These are phyloP conservation scores for Trichacis sp. DNA, from an alignment of 2,888 invertebrate species.

Conservation along the genomic window DNA sequence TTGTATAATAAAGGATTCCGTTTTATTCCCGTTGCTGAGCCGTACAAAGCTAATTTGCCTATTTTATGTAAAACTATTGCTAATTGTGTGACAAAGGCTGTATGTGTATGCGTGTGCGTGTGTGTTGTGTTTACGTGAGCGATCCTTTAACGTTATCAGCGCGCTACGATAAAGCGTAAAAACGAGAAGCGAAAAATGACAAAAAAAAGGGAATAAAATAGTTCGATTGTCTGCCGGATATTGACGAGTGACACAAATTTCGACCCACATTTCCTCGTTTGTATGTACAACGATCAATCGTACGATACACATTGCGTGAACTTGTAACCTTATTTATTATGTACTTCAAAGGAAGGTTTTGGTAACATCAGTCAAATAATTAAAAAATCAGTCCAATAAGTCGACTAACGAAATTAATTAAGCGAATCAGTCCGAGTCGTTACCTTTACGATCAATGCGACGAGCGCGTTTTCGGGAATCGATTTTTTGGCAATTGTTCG, in stretches of 20 bases:
- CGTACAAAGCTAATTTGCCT: slow-evolving; percentile 47
- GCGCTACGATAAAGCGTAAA: slow-evolving; percentile 49
- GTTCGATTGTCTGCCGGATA: slow-evolving; percentile 31
- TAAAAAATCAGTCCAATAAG: slow-evolving; percentile 57
- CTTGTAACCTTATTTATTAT: slow-evolving; percentile 63
- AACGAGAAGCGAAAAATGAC: slow-evolving; percentile 48
- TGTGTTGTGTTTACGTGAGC: slow-evolving; percentile 20
- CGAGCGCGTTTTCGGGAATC: slow-evolving; percentile 12
- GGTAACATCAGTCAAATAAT: slow-evolving; percentile 69
- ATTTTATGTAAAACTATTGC: slow-evolving; percentile 50
- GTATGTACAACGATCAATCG: slow-evolving; percentile 29
- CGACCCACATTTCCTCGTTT: slow-evolving; percentile 31
- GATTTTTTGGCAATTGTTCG: no score
- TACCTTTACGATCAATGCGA: slow-evolving; percentile 40
- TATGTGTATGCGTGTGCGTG: slow-evolving; percentile 37
- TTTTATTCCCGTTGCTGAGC: slow-evolving; percentile 45
- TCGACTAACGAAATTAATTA: slow-evolving; percentile 53
- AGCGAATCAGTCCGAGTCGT: slow-evolving; percentile 66
- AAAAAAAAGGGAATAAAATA: slow-evolving; percentile 18
- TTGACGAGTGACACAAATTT: slow-evolving; percentile 39
- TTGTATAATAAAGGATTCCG: slow-evolving; percentile 49
- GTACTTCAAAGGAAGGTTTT: slow-evolving; percentile 67
- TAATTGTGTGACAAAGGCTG: slow-evolving; percentile 48
- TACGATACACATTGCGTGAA: slow-evolving; percentile 40
- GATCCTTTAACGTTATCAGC: slow-evolving; percentile 35